Percentiles rank a stretch among this genome's conserved stretches.
These are phyloP conservation scores for Bombus confusus DNA, from an alignment of 1,140 invertebrate species.

Conservation along the genomic window DNA sequence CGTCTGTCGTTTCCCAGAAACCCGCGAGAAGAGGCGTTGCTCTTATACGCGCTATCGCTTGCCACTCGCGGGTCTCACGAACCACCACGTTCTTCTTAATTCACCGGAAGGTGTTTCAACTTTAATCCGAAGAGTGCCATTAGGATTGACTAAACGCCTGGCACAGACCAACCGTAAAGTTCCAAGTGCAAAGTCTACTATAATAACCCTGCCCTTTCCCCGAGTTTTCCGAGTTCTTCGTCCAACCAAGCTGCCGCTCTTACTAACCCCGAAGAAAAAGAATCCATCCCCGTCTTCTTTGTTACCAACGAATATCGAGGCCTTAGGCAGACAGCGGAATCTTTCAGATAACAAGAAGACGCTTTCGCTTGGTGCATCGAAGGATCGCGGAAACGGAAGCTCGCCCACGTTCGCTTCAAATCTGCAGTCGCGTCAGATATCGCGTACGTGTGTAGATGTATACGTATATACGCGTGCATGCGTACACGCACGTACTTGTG, in stretches of 20 bases:
- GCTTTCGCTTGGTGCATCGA: conserved; percentile 68
- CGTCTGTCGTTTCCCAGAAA: conserved; percentile 32
- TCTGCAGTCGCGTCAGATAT: background rate
- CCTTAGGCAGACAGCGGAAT: conserved; percentile 55
- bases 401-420: background rate
- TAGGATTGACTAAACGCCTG: conserved; percentile 75
- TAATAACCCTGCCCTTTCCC: conserved; percentile 38
- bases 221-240: conserved; percentile 5
- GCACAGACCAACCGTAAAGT: conserved; percentile 73
- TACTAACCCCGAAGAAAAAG: conserved; percentile 46
- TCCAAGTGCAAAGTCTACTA: conserved; percentile 79
- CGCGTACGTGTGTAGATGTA: background rate
- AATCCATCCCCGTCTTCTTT: conserved; percentile 56
- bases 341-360: conserved; percentile 76
- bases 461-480: too few species aligned
- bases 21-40: background rate
- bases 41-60: background rate
- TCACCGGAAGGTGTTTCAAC: conserved; percentile 75
- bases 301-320: conserved; percentile 58
- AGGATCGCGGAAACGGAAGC: background rate
- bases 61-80: conserved; percentile 43
- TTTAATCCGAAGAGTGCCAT: conserved; percentile 78
- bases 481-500: too few species aligned
- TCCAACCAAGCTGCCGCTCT: conserved; percentile 18
- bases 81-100: conserved; percentile 68